These are phyloP conservation scores for Drosophila pseudoananassae DNA, from an alignment of 1,140 invertebrate genomes.

Conservation along the genomic window DNA sequence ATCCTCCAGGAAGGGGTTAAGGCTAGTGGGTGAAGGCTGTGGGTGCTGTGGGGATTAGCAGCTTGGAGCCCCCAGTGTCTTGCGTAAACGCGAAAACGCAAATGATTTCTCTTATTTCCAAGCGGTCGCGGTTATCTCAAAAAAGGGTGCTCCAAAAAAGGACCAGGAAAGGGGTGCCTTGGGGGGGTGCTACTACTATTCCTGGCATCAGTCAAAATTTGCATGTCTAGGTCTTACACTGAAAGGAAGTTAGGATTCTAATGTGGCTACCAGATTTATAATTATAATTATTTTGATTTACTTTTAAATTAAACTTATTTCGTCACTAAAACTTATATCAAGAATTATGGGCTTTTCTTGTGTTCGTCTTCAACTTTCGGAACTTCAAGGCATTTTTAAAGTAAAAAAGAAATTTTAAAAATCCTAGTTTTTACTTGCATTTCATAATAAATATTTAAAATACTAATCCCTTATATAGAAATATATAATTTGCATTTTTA, in stretches of 20 bases:
- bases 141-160: background rate
- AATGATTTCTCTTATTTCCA: constrained; percentile 79
- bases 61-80: constrained; percentile 33
- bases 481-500: background rate
- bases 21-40: background rate
- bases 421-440: too few species aligned
- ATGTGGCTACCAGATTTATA: too few species aligned
- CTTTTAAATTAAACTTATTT: too few species aligned
- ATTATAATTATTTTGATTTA: too few species aligned
- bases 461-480: background rate
- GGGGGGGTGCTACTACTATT: constrained; percentile 5
- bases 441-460: background rate
- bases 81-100: constrained; percentile 64
- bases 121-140: constrained; percentile 35
- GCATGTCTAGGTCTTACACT: constrained; percentile 8
- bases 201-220: constrained; percentile 27
- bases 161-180: background rate
- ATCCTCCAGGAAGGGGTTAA: background rate
- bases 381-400: too few species aligned
- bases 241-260: background rate
- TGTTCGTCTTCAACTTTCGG: too few species aligned
- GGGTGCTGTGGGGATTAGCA: constrained; percentile 44
- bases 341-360: too few species aligned
- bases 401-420: too few species aligned
- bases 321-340: too few species aligned